These are phyloP conservation scores for Lepas anatifera DNA, from an alignment of 2,888 invertebrate genomes.

Conservation along the genomic window DNA sequence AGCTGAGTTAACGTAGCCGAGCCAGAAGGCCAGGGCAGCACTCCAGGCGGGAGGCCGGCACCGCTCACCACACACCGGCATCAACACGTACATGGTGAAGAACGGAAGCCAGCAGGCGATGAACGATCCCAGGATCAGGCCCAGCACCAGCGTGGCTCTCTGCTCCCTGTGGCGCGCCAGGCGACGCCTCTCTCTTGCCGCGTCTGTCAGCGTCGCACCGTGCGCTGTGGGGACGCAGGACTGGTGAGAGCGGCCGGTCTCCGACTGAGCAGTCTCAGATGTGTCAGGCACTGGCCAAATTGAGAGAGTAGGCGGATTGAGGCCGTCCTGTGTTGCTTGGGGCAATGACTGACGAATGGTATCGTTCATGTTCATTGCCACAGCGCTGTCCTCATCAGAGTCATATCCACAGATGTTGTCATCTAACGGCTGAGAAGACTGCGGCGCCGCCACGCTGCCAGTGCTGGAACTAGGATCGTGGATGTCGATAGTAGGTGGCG, in stretches of 20 bases:
- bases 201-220: conserved; percentile 80
- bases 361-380: too few relatives aligned
- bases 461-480: conserved; percentile 12
- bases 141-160: conserved; percentile 87
- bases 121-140: conserved; percentile 96
- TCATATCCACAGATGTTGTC: too few relatives aligned
- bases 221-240: background rate
- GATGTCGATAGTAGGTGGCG: conserved; percentile 18
- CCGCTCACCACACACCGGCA: conserved; percentile 58
- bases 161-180: conserved; percentile 92
- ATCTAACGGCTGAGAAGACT: too few relatives aligned
- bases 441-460: background rate
- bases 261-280: too few relatives aligned
- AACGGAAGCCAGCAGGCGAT: conserved; percentile 98
- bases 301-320: too few relatives aligned
- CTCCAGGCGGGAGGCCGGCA: conserved; percentile 69
- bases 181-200: conserved; percentile 82
- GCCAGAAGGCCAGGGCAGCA: conserved; percentile 89
- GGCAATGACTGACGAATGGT: too few relatives aligned
- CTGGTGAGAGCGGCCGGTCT: too few relatives aligned
- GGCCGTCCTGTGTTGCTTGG: too few relatives aligned
- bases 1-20: conserved; percentile 94
- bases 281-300: too few relatives aligned
- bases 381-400: background rate
- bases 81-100: conserved; percentile 82